phyloP scores from a whole-genome alignment of 1,140 invertebrate species.

The Drosophila littoralis region DNA sequence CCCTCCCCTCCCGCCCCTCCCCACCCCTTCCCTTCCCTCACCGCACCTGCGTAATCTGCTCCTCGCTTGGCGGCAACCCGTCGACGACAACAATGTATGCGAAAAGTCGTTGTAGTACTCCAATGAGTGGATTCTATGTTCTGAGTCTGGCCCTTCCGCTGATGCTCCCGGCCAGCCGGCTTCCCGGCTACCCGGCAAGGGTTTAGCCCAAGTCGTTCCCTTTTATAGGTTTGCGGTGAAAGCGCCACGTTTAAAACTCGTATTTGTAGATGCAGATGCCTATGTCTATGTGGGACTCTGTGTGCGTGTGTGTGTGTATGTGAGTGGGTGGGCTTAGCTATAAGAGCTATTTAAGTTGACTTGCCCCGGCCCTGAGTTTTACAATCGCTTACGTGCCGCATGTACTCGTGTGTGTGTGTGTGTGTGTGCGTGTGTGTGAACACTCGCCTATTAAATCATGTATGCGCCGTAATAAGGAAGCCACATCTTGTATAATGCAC shows the following conservation, averaged over 20 bases:
- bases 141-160: background rate
- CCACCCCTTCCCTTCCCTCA: too few species aligned
- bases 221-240: constrained; percentile 70
- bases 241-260: constrained; percentile 54
- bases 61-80: background rate
- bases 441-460: constrained; percentile 65
- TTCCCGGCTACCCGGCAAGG: constrained; percentile 38
- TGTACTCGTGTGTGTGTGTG: background rate
- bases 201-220: constrained; percentile 53
- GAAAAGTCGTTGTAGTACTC: constrained; percentile 71
- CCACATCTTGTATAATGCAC: constrained; percentile 49
- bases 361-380: constrained; percentile 52
- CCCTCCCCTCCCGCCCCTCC: background rate
- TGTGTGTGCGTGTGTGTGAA: background rate
- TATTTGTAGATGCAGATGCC: constrained; percentile 38
- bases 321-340: constrained; percentile 18
- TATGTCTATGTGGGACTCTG: background rate
- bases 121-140: constrained; percentile 50
- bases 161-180: background rate
- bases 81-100: constrained; percentile 65
- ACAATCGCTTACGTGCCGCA: constrained; percentile 62
- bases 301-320: background rate
- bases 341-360: constrained; percentile 78
- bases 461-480: constrained; percentile 73
- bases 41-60: background rate